phyloP scores from a whole-genome alignment of 2,113 vertebrate genomes.

The human (Homo sapiens) region GRCh38 chr17:56776501-56777000 shows the following conservation, averaged over 20 bases:
- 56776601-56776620: neutral
- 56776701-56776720: neutral
- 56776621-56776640: neutral
- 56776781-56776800: rapidly evolving
- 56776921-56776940: too few species aligned
- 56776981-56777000: neutral
- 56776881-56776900: neutral
- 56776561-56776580: neutral
- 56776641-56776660: neutral
- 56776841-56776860: neutral
- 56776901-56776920: neutral
- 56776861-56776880: too few species aligned
- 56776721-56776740: neutral
- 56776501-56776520: neutral
- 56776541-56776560: neutral
- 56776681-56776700: neutral
- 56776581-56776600: neutral
- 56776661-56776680: neutral
- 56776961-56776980: neutral
- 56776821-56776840: too few species aligned
- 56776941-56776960: neutral
- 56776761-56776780: neutral
- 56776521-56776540: neutral
- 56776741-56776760: neutral
- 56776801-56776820: neutral